A percentile compares a stretch with the other conserved stretches of the same genome.
Evolutionary conservation across 2,113 vertebrate species (phyloP).

Genomic region (Penelope pileata): DNA sequence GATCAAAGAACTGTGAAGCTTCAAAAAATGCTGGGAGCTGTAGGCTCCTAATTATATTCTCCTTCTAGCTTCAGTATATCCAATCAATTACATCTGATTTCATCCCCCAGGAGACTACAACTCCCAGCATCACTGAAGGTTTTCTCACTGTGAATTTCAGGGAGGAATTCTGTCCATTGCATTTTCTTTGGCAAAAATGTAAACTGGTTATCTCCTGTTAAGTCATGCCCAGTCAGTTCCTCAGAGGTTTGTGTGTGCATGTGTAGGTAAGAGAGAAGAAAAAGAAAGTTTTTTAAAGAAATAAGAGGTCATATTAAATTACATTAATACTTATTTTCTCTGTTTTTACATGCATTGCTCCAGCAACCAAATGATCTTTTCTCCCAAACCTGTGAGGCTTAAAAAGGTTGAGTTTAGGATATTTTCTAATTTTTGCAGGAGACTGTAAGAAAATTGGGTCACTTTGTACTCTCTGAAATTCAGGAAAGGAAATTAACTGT

Average conservation of each 20-base stretch:
- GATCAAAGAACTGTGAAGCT: constrained; percentile 31
- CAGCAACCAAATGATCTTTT: neutral
- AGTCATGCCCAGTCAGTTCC: neutral
- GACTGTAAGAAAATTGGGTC: neutral
- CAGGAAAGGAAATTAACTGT: neutral
- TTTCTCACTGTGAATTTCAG: neutral
- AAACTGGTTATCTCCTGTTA: neutral
- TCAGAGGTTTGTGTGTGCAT: neutral
- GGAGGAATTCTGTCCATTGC: neutral
- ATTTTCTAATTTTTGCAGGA: neutral
- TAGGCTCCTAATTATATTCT: constrained; percentile 19
- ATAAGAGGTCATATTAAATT: neutral
- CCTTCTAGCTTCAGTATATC: neutral
- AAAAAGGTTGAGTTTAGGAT: neutral
- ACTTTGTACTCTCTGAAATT: neutral
- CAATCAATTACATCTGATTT: constrained; percentile 8
- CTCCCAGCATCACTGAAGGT: neutral
- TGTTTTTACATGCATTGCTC: neutral
- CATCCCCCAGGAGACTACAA: neutral
- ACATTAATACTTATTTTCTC: neutral
- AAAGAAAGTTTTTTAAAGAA: neutral
- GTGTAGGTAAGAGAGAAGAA: neutral
- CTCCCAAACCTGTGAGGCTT: neutral
- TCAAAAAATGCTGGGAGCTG: constrained; percentile 24
- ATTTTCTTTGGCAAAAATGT: neutral